These are phyloP conservation scores for Calliphora vomitoria DNA, from an alignment of 2,888 invertebrate species.

Conservation along the genomic window DNA sequence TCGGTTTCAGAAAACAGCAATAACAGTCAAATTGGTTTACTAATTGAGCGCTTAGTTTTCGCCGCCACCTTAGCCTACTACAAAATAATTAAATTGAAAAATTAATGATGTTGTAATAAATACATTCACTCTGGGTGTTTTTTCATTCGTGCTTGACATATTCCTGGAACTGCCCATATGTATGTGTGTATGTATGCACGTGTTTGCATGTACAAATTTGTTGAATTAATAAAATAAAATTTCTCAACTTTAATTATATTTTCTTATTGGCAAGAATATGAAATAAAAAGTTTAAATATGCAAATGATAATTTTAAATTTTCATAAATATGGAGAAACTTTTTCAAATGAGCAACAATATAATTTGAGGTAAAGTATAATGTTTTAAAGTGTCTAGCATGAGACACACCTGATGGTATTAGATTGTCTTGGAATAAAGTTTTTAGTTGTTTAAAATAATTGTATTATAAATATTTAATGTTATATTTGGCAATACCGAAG, in stretches of 20 bases:
- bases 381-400: neutral
- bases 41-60: too few relatives aligned
- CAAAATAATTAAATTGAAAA: too few relatives aligned
- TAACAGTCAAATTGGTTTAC: too few relatives aligned
- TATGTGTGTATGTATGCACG: neutral
- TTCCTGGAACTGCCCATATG: too few relatives aligned
- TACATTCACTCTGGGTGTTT: too few relatives aligned
- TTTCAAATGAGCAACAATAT: conserved; percentile 4
- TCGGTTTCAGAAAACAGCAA: too few relatives aligned
- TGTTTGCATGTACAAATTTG: neutral
- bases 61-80: too few relatives aligned
- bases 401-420: neutral
- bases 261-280: neutral
- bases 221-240: conserved; percentile 8
- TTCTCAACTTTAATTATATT: conserved; percentile 35
- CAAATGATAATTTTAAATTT: conserved; percentile 20
- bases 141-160: too few relatives aligned
- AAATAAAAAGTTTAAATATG: conserved; percentile 25
- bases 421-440: neutral
- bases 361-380: neutral
- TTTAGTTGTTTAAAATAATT: conserved; percentile 1
- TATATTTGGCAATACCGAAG: too few relatives aligned
- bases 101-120: too few relatives aligned
- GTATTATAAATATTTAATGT: neutral
- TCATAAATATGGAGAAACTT: neutral